A percentile compares a stretch with the other conserved stretches of the same genome.
Evolutionary conservation across 2,113 vertebrate genomes (phyloP).

Genomic region (Picathartes gymnocephalus): DNA sequence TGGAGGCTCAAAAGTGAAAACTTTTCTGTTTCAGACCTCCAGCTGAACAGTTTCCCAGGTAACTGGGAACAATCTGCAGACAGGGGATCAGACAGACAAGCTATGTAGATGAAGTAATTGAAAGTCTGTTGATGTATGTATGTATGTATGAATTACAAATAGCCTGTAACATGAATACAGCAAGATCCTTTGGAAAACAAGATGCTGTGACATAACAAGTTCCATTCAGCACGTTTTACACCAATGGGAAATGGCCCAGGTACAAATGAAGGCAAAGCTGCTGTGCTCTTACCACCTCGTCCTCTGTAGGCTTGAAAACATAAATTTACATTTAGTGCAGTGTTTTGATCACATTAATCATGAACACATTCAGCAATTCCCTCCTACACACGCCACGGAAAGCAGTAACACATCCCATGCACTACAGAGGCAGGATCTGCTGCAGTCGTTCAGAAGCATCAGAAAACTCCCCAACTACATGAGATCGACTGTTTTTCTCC

Average conservation of each 20-base stretch:
- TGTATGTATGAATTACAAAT: constrained; percentile 1
- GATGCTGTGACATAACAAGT: background rate
- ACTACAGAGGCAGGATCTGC: background rate
- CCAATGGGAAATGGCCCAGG: constrained; percentile 58
- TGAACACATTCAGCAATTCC: background rate
- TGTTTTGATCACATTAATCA: constrained; percentile 42
- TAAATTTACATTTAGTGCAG: constrained; percentile 84
- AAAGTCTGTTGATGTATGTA: background rate
- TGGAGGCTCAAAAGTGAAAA: constrained; percentile 14
- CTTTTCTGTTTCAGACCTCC: background rate
- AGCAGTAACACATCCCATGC: background rate
- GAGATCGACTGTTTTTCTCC: background rate
- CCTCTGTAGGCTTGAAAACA: constrained; percentile 93
- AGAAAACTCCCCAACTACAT: rapidly evolving
- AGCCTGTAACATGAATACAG: constrained; percentile 2
- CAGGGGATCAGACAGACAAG: constrained; percentile 41
- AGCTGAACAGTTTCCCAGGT: background rate
- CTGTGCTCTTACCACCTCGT: constrained; percentile 93
- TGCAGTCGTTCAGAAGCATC: background rate
- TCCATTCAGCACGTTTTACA: constrained; percentile 41
- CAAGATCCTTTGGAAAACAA: constrained; percentile 6
- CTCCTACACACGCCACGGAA: background rate
- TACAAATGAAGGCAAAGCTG: constrained; percentile 63
- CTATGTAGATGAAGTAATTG: constrained; percentile 24
- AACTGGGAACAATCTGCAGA: background rate